A percentile compares a stretch with the other conserved stretches of the same genome.
These are phyloP conservation scores for Xiphophorus maculatus DNA, from an alignment of 2,113 vertebrate genomes.

Conservation along the genomic window DNA sequence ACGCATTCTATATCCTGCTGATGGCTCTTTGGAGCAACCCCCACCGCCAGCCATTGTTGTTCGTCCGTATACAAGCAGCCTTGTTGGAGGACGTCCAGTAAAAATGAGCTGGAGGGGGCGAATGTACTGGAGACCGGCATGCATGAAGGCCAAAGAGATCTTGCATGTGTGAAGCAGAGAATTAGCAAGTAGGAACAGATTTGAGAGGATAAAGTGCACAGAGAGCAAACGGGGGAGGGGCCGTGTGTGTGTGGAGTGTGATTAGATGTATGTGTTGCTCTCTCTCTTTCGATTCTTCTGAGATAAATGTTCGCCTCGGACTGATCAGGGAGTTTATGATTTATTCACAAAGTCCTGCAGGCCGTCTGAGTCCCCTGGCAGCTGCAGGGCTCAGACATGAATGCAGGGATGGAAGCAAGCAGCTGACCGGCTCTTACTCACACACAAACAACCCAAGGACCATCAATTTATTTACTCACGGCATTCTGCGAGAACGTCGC, in stretches of 20 bases:
- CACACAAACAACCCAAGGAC: background rate
- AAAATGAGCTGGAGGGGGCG: constrained; percentile 14
- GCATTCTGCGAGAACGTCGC: background rate
- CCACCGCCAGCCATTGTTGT: background rate
- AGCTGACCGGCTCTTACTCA: constrained; percentile 5
- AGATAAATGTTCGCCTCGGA: constrained; percentile 59
- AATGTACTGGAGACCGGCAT: background rate
- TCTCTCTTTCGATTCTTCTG: constrained; percentile 19
- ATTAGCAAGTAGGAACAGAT: constrained; percentile 28
- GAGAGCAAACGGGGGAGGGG: too few species aligned
- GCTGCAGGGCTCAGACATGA: constrained; percentile 15
- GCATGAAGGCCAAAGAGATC: constrained; percentile 7
- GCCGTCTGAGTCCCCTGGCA: constrained; percentile 48
- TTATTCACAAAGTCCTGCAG: constrained; percentile 68
- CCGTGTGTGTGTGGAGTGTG: background rate
- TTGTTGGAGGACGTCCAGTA: constrained; percentile 20
- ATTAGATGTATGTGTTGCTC: background rate
- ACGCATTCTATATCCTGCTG: constrained; percentile 17
- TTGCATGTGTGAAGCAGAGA: constrained; percentile 17
- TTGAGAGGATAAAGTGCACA: constrained; percentile 1
- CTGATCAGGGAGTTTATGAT: constrained; percentile 56
- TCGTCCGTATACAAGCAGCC: background rate
- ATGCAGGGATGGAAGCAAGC: constrained; percentile 18
- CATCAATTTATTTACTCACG: background rate
- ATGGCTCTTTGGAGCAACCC: constrained; percentile 1